Evolutionary conservation across 2,888 invertebrate genomes (phyloP).

Genomic region (Hirtodrosophila alboralis): DNA sequence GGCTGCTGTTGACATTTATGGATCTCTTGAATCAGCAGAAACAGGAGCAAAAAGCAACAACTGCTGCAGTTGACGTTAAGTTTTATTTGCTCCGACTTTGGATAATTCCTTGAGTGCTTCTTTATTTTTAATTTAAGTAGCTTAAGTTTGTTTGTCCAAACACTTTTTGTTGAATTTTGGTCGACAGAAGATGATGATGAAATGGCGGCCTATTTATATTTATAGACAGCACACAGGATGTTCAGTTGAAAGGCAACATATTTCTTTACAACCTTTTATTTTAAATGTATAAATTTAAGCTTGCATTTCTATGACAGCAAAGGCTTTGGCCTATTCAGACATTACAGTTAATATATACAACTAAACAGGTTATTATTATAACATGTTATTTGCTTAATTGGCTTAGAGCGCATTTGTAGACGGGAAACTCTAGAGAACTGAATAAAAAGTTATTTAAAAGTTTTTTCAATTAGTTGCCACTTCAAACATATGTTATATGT

Average conservation of each 20-base stretch:
- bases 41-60: neutral
- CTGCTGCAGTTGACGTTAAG: conserved; percentile 46
- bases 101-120: conserved; percentile 57
- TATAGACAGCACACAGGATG: conserved; percentile 10
- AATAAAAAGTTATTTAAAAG: too few species aligned
- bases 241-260: conserved; percentile 3
- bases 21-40: conserved; percentile 6
- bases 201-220: conserved; percentile 8
- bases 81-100: conserved; percentile 57
- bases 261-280: conserved; percentile 1
- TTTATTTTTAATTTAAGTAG: conserved; percentile 63
- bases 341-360: neutral
- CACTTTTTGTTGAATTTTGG: conserved; percentile 18
- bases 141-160: conserved; percentile 49
- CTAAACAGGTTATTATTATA: neutral
- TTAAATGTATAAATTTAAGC: neutral
- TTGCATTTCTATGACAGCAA: neutral
- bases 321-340: neutral
- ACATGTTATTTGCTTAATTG: too few species aligned
- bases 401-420: too few species aligned
- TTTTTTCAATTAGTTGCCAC: too few species aligned
- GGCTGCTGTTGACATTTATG: conserved; percentile 56
- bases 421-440: too few species aligned
- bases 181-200: conserved; percentile 3
- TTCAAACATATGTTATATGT: too few species aligned